Evolutionary conservation across 2,797 vertebrate species (phyloP), one percentile per base, ranked within the genome.

Genomic region (Remorina albescens): DNA sequence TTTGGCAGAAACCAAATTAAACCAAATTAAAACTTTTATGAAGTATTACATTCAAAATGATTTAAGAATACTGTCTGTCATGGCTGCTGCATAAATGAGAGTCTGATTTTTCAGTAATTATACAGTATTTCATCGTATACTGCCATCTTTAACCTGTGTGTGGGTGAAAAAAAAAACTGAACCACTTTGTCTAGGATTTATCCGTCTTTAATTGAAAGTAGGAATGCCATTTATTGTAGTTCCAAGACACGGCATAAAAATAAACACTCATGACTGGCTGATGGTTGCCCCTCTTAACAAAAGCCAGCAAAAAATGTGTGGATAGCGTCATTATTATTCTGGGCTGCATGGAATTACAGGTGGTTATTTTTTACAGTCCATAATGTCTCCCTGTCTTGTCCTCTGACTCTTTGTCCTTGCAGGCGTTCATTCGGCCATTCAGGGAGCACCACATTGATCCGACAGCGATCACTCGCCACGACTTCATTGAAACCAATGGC

Each of bases 401-500:
- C 32, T 76, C 15, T 67, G 23, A 44, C 42, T 64, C 2, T 61
- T 5, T 60, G 21, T 71, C 36, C 61, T 60, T 67, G n/a, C 86
- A 99, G 98, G 97, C 98, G n/a, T 98, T 98, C 80, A 97, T 99
- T 82, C 94, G 97, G 71, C 97, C 97, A 0, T 98, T 99, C 89
- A 94, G 98, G 81, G 98, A 99, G 77, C 98, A 99, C 87, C 98
- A 98, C 79, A 98, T 99, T 7, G 97, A 99, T 87, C 98, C 97
- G 12, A 98, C 97, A 4, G 97, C 97, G 74, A 98, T 98, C 88
- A 98, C 97, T 4, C 95, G 97, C 16, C 98, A 99, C 8, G 96
- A 99, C 92, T 97, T 98, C 85, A 97, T 99, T 23, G 97, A 99
- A 92, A 99, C 97, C 78, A 99, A 99, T 2, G 98, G 98, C 1